Percentiles rank a stretch among this genome's conserved stretches.
Conservation (phyloP, 2,888 invertebrate genomes). For the Atethmia centrago region DNA sequence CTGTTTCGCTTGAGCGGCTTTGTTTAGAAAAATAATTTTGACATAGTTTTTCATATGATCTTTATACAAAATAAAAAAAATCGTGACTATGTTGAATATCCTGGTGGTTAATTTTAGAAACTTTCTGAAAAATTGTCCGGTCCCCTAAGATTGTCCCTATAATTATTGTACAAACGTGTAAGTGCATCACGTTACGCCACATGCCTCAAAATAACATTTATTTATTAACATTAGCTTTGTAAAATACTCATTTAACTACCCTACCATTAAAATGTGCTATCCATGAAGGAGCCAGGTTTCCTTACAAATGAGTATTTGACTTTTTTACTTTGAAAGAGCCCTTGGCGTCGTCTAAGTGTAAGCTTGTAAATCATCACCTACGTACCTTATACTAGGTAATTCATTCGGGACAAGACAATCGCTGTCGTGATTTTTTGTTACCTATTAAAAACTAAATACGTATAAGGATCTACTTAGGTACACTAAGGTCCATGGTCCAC, state of each 20-base stretch:
- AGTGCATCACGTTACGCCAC: background rate
- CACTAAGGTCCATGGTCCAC: background rate
- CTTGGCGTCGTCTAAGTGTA: background rate
- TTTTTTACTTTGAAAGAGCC: conserved; percentile 1
- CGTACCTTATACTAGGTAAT: background rate
- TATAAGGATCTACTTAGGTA: conserved; percentile 7
- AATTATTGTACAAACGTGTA: background rate
- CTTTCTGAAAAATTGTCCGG: conserved; percentile 10
- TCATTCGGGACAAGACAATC: background rate
- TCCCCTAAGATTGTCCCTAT: background rate
- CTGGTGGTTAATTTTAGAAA: background rate
- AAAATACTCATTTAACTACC: background rate
- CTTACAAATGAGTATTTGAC: background rate
- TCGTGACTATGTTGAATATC: background rate
- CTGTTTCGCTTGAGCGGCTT: background rate
- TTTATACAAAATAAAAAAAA: background rate
- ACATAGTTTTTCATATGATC: background rate
- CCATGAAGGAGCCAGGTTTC: conserved; percentile 11
- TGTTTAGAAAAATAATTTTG: background rate
- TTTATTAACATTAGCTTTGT: background rate
- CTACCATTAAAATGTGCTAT: background rate
- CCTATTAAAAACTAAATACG: background rate
- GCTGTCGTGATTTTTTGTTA: conserved; percentile 11
- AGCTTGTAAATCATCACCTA: conserved; percentile 15
- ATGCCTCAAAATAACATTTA: conserved; percentile 7